A percentile compares a stretch with the other conserved stretches of the same genome.
These are phyloP conservation scores for Cryptosula pallasiana DNA, from an alignment of 2,888 invertebrate species.

Conservation along the genomic window DNA sequence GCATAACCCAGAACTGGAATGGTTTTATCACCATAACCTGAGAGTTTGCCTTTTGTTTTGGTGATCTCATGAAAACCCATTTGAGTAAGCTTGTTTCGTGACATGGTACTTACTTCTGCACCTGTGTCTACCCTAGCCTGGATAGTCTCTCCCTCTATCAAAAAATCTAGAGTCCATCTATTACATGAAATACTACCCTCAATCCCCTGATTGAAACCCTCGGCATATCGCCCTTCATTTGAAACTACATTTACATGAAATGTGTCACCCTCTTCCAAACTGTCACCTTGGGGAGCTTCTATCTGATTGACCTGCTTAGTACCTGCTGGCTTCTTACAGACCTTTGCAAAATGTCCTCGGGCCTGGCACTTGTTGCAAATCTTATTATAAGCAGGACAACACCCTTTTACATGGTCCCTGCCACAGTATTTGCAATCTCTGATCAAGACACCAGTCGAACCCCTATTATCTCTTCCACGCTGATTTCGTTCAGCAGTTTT, in stretches of 20 bases:
- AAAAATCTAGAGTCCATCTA: neutral
- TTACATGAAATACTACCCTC: neutral
- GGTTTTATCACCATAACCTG: neutral
- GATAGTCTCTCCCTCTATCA: neutral
- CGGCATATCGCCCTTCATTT: no score
- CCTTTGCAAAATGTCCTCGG: neutral
- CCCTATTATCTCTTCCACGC: neutral
- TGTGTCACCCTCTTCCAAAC: neutral
- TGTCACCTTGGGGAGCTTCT: neutral
- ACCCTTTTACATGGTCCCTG: neutral
- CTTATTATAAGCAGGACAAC: neutral
- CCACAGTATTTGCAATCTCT: neutral
- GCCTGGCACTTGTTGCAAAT: neutral
- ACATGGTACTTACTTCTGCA: slow-evolving; percentile 5
- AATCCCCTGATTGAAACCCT: neutral
- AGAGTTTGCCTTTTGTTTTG: neutral
- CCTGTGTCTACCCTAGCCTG: slow-evolving; percentile 15
- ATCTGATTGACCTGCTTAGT: neutral
- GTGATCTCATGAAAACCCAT: neutral
- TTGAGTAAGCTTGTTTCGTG: neutral
- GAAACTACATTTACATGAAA: neutral
- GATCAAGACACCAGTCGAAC: neutral
- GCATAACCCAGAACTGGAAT: neutral
- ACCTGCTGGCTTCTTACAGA: neutral
- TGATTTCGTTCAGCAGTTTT: neutral